phyloP scores from a whole-genome alignment of 2,797 vertebrate species.

The Hyperoplus immaculatus region DNA sequence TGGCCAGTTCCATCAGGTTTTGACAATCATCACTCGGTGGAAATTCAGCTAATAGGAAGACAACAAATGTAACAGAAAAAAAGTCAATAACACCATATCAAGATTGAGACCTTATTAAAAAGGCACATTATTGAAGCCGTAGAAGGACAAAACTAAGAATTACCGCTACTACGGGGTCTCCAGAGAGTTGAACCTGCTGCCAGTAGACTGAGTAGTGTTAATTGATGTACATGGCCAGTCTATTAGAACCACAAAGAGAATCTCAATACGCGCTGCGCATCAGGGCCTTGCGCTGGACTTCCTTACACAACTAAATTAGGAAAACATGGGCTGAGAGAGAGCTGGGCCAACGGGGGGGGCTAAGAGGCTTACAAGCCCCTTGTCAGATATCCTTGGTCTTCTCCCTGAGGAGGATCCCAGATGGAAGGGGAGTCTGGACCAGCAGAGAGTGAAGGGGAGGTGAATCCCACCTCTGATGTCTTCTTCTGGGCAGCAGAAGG shows the following conservation, averaged over 20 bases:
- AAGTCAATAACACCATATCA: slow-evolving; percentile 3
- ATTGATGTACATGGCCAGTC: slow-evolving; percentile 95
- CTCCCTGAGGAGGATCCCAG: slow-evolving; percentile 95
- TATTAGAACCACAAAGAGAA: slow-evolving; percentile 94
- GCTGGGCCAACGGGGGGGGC: slow-evolving; percentile 90
- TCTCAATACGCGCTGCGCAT: slow-evolving; percentile 94
- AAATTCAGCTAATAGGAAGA: slow-evolving; percentile 5
- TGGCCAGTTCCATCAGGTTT: not conserved
- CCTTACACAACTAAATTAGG: slow-evolving; percentile 99
- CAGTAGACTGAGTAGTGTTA: slow-evolving; percentile 85
- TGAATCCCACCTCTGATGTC: slow-evolving; percentile 94
- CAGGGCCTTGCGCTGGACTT: slow-evolving; percentile 90
- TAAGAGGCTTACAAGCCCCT: slow-evolving; percentile 99
- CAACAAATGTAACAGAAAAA: not conserved
- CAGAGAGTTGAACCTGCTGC: slow-evolving; percentile 70
- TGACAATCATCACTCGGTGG: not conserved
- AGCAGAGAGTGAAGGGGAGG: slow-evolving; percentile 91
- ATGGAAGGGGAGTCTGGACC: slow-evolving; percentile 93
- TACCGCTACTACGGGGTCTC: slow-evolving; percentile 59
- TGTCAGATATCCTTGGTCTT: slow-evolving; percentile 94
- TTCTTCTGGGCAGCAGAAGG: slow-evolving; percentile 96
- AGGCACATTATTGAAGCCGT: slow-evolving; percentile 58
- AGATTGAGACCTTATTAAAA: slow-evolving; percentile 51
- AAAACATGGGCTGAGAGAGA: slow-evolving; percentile 97
- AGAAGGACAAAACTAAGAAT: slow-evolving; percentile 66